Evolutionary conservation across 2,113 vertebrate species (phyloP).

Genomic region (Paralichthys olivaceus): DNA sequence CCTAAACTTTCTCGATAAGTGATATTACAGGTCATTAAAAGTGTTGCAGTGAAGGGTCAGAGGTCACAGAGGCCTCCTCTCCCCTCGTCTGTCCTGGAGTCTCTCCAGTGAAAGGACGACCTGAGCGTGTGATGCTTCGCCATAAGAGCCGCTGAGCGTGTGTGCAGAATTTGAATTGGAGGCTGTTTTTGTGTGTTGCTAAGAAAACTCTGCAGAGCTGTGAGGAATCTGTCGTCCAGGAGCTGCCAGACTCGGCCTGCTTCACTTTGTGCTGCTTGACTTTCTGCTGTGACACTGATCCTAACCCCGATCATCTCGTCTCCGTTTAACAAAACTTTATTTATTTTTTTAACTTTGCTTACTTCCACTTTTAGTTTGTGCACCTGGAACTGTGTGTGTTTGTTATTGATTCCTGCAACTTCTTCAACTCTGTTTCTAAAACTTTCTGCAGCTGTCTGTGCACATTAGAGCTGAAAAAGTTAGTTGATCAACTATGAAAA

Average conservation of each 20-base stretch:
- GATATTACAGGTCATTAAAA: not conserved
- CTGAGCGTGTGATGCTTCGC: not conserved
- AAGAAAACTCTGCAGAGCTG: constrained; percentile 55
- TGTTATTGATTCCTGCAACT: no score
- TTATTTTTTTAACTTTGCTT: not conserved
- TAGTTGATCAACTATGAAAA: no score
- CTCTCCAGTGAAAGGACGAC: constrained; percentile 6
- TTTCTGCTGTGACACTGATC: not conserved
- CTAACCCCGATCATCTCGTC: not conserved
- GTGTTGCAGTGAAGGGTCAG: not conserved
- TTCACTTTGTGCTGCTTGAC: constrained; percentile 21
- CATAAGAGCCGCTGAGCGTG: constrained; percentile 12
- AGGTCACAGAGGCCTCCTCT: constrained; percentile 13
- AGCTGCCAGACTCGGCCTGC: not conserved
- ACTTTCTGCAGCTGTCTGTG: no score
- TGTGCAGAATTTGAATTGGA: constrained; percentile 66
- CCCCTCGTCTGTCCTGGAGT: not conserved
- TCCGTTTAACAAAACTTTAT: not conserved
- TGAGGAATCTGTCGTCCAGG: constrained; percentile 65
- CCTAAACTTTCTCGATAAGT: not conserved
- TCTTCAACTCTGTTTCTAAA: no score
- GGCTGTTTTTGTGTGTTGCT: constrained; percentile 73
- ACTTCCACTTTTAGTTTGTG: not conserved
- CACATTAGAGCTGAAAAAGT: no score
- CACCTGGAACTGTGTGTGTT: not conserved